Conservation (phyloP, 2,888 invertebrate genomes). For the Polyommatus icarus region DNA sequence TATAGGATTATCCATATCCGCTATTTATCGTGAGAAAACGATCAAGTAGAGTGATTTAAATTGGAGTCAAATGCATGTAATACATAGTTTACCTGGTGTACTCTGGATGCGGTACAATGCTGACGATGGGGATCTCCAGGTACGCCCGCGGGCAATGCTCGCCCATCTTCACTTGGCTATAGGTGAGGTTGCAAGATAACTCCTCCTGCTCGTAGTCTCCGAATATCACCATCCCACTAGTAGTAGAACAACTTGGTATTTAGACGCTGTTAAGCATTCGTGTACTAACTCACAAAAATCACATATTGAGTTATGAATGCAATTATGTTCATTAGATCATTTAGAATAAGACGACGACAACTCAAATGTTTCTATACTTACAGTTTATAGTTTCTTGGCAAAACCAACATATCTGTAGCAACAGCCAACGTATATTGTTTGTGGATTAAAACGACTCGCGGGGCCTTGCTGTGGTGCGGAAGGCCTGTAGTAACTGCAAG, state of each 20-base stretch:
- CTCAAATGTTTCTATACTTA: constrained; percentile 45
- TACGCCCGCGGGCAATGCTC: constrained; percentile 58
- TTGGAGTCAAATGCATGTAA: background rate
- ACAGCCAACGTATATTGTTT: constrained; percentile 65
- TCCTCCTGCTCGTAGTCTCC: constrained; percentile 71
- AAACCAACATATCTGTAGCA: constrained; percentile 58
- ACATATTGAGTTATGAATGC: too few species aligned
- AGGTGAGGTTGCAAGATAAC: constrained; percentile 58
- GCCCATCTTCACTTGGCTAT: constrained; percentile 54
- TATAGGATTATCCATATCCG: too few species aligned
- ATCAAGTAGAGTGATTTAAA: background rate
- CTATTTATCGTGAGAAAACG: too few species aligned
- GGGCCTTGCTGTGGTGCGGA: constrained; percentile 63
- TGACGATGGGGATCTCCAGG: constrained; percentile 58
- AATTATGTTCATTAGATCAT: too few species aligned
- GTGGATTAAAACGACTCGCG: constrained; percentile 63
- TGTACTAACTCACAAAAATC: too few species aligned
- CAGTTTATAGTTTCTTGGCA: constrained; percentile 68
- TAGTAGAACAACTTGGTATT: background rate
- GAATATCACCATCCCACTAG: constrained; percentile 64
- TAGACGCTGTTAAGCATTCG: too few species aligned
- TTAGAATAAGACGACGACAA: too few species aligned
- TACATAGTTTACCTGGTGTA: constrained; percentile 54
- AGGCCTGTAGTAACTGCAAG: constrained; percentile 57
- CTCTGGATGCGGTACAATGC: constrained; percentile 66